Percentiles rank a stretch among this genome's conserved stretches.
phyloP scores from a whole-genome alignment of 1,140 invertebrate genomes.

The Dermatophagoides farinae region DNA sequence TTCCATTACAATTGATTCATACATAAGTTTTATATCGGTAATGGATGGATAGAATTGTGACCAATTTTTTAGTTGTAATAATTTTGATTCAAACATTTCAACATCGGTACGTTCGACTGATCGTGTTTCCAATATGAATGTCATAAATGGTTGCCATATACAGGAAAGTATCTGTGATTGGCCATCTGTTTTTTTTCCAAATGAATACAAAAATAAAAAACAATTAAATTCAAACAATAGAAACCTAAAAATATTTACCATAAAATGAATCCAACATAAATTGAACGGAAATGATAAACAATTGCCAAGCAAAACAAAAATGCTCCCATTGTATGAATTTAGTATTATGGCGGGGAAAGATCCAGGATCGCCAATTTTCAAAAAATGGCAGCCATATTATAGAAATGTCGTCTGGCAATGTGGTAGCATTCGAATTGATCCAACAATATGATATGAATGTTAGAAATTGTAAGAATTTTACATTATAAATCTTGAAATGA shows the following conservation, averaged over 20 bases:
- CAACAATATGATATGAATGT: not conserved
- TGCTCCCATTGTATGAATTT: not conserved
- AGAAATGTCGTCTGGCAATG: not conserved
- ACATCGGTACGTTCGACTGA: not conserved
- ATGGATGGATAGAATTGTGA: constrained; percentile 3
- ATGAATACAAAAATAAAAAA: too few relatives aligned
- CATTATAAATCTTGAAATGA: not conserved
- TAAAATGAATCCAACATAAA: constrained; percentile 2
- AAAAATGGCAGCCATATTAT: constrained; percentile 6
- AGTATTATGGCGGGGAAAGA: not conserved
- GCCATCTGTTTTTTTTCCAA: not conserved
- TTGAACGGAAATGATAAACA: not conserved
- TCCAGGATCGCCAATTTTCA: constrained; percentile 7
- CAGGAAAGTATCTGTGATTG: not conserved
- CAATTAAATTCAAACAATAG: not conserved
- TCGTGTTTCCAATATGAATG: not conserved
- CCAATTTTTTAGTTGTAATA: not conserved
- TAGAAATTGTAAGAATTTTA: constrained; percentile 5
- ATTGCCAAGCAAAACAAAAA: constrained; percentile 8
- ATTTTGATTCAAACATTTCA: not conserved
- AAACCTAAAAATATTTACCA: not conserved
- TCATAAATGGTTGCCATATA: not conserved
- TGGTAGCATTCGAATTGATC: constrained; percentile 1
- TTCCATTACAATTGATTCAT: constrained; percentile 4
- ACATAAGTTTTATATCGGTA: constrained; percentile 1